Conservation (phyloP, 2,113 vertebrate genomes). For the Ceyx margarethae region DNA sequence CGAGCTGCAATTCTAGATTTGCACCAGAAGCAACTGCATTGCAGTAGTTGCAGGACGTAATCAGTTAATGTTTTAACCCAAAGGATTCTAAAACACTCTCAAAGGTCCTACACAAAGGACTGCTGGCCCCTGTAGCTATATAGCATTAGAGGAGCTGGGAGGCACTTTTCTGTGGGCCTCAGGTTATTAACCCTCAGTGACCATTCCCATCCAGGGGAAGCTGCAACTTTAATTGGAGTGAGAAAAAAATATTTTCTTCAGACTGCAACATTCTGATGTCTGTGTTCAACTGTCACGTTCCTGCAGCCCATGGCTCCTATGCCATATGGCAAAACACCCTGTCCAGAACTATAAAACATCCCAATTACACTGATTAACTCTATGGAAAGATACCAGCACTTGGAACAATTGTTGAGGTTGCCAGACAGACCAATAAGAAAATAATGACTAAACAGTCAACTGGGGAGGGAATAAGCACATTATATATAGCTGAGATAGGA, state of each 20-base stretch:
- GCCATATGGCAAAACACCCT: constrained; percentile 29
- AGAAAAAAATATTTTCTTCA: neutral
- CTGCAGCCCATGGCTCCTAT: neutral
- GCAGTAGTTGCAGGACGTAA: constrained; percentile 5
- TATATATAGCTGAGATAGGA: neutral
- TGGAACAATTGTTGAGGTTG: neutral
- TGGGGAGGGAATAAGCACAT: neutral
- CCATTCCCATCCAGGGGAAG: neutral
- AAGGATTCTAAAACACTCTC: neutral
- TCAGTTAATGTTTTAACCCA: constrained; percentile 40
- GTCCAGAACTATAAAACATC: constrained; percentile 25
- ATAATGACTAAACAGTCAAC: neutral
- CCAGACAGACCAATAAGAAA: neutral
- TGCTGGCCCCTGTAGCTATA: neutral
- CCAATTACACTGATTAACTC: constrained; percentile 63
- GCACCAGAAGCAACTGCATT: constrained; percentile 58
- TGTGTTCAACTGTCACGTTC: neutral
- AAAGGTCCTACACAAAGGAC: neutral
- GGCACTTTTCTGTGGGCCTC: neutral
- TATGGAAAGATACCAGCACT: constrained; percentile 30
- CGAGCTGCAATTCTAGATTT: constrained; percentile 14
- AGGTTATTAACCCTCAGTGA: neutral
- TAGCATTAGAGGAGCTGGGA: neutral
- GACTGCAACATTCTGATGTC: neutral
- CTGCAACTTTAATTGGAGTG: neutral